Evolutionary conservation across 1,140 invertebrate genomes (phyloP).

Genomic region (Berghia stephanieae): DNA sequence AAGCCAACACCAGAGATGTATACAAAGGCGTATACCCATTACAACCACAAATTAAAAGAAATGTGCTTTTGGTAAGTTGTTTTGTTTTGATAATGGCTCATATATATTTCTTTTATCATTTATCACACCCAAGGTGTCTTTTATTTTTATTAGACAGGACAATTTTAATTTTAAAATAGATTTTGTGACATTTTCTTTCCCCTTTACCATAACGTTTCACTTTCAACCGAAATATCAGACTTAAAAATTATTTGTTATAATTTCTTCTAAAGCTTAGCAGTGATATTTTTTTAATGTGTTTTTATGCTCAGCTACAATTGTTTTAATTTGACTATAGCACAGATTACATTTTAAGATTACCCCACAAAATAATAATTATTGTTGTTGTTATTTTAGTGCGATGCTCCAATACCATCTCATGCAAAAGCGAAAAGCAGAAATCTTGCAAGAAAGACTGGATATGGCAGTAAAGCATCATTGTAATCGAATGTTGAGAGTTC

Average conservation of each 20-base stretch:
- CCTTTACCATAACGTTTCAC: too few species aligned
- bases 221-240: not conserved
- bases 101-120: too few species aligned
- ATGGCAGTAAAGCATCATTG: slow-evolving; percentile 49
- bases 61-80: slow-evolving; percentile 57
- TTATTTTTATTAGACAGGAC: too few species aligned
- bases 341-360: too few species aligned
- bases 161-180: too few species aligned
- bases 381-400: slow-evolving; percentile 12
- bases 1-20: slow-evolving; percentile 63
- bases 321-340: too few species aligned
- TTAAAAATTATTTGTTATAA: not conserved
- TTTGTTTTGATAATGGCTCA: slow-evolving; percentile 12
- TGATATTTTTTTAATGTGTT: not conserved
- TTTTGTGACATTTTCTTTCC: too few species aligned
- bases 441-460: slow-evolving; percentile 44
- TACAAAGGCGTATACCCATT: slow-evolving; percentile 56
- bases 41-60: slow-evolving; percentile 57
- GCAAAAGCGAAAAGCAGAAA: slow-evolving; percentile 43
- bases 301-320: too few species aligned
- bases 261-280: too few species aligned
- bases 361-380: slow-evolving; percentile 24
- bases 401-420: slow-evolving; percentile 54
- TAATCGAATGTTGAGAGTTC: slow-evolving; percentile 45
- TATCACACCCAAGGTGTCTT: too few species aligned